A percentile compares a stretch with the other conserved stretches of the same genome.
Conservation (phyloP, 2,797 vertebrate genomes). For the Ataeniobius toweri region DNA sequence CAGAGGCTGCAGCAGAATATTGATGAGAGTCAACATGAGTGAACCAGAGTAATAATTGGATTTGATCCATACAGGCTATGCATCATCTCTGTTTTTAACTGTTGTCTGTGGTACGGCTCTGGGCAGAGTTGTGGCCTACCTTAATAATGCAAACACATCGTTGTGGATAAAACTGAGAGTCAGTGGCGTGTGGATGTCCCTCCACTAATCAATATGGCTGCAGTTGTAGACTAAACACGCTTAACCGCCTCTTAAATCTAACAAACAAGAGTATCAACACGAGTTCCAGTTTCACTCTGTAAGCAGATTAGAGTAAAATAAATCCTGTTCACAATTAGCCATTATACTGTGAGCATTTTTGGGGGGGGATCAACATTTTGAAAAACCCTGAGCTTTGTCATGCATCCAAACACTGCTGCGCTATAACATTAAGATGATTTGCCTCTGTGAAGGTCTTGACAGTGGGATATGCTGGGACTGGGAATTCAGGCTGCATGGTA, state of each 20-base stretch:
- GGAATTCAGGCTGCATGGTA: neutral
- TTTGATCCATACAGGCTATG: conserved; percentile 10
- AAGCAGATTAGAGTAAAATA: conserved; percentile 56
- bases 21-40: conserved; percentile 44
- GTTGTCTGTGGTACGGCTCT: neutral
- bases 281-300: conserved; percentile 18
- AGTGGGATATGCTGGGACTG: neutral
- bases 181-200: conserved; percentile 2
- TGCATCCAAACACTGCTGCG: conserved; percentile 3
- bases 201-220: conserved; percentile 49
- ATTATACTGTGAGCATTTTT: conserved; percentile 22
- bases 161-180: neutral
- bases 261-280: conserved; percentile 8
- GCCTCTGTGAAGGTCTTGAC: conserved; percentile 30
- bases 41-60: conserved; percentile 14
- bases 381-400: conserved; percentile 17
- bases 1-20: conserved; percentile 51
- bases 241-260: conserved; percentile 6
- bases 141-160: conserved; percentile 4
- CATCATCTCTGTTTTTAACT: conserved; percentile 24
- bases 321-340: conserved; percentile 39
- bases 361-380: conserved; percentile 12
- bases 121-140: conserved; percentile 18
- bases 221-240: conserved; percentile 31
- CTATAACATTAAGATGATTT: conserved; percentile 10